Conservation (phyloP, 2,797 vertebrate genomes). For the Tokudaia muenninki region DNA sequence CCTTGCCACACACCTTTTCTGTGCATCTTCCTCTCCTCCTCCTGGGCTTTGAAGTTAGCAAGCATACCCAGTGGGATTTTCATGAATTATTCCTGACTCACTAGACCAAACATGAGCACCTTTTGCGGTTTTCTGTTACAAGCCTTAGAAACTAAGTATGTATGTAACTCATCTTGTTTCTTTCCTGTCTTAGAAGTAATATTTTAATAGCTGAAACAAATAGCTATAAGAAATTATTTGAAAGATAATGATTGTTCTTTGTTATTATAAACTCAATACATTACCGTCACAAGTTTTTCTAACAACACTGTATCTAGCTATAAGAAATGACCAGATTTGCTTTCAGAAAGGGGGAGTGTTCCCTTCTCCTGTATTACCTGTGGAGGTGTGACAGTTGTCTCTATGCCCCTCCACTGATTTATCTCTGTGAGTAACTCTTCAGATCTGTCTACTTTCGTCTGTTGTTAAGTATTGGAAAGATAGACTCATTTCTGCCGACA, state of each 20-base stretch:
- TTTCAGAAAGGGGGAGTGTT: constrained; percentile 14
- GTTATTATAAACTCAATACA: not conserved
- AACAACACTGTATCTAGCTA: not conserved
- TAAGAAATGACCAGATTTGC: constrained; percentile 1
- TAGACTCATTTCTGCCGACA: not conserved
- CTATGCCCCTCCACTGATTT: not conserved
- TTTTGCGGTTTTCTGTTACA: not conserved
- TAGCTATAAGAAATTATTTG: not conserved
- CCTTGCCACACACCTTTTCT: not conserved
- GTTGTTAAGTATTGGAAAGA: constrained; percentile 13
- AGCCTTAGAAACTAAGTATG: not conserved
- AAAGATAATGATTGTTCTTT: not conserved
- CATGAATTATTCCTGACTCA: not conserved
- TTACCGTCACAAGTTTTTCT: constrained; percentile 14
- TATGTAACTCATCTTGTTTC: not conserved
- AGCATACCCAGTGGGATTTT: not conserved
- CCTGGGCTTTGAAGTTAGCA: not conserved
- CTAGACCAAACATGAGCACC: not conserved
- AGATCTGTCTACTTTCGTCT: not conserved
- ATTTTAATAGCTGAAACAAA: constrained; percentile 57
- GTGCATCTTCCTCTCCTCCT: not conserved
- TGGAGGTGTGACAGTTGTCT: not conserved
- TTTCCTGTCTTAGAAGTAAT: constrained; percentile 34
- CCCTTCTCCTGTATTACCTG: not conserved
- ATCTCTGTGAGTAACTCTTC: not conserved